Evolutionary conservation across 2,888 invertebrate species (phyloP), one percentile per base, ranked within the genome.

Genomic region (Pristionchus entomophagus): DNA sequence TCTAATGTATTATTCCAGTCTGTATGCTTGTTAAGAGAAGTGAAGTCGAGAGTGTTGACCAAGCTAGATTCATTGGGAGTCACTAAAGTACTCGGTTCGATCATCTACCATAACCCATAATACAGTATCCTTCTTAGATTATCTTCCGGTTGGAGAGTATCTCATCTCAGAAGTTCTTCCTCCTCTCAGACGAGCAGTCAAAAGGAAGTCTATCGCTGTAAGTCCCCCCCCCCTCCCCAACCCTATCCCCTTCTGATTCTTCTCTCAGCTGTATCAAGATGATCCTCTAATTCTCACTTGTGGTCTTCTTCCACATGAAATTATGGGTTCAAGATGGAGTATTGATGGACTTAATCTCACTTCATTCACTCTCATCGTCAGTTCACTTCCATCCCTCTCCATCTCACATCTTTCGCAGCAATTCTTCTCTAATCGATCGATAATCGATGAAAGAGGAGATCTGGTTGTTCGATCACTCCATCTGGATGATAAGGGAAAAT

Each of bases 231-330:
- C 22, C 6, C 17, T 45, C 10, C n/a, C n/a, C n/a, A n/a, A n/a
- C 19, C 26, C 69, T 29, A 35, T 17, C 6, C 8, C 38, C 51
- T 51, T 51, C 19, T 19, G 5, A 51, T 32, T 17, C 26, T 69
- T 69, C 35, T 69, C 69, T 81, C n/a, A 81, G 81, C 12, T 81
- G 2, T 53, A 45, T 38, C 56, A 81, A 56, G 81, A 38, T 12
- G 81, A 81, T 81, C 56, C 53, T 8, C 22, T 81, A 12, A n/a
- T 38, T 6, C 12, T 81, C 26, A 38, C 81, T 26, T 81, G 81
- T 81, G 81, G 81, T 35, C 35, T 81, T 38, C 81, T 81, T 35
- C 81, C 81, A 4, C 81, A 81, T 81, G 81, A 81, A 56, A 35
- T 56, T 19, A 53, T 56, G 10, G 81, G 81, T 56, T 35, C 56